Base-by-base conservation (phyloP, 1,140 invertebrate genomes). In the Conus ventricosus region DNA sequence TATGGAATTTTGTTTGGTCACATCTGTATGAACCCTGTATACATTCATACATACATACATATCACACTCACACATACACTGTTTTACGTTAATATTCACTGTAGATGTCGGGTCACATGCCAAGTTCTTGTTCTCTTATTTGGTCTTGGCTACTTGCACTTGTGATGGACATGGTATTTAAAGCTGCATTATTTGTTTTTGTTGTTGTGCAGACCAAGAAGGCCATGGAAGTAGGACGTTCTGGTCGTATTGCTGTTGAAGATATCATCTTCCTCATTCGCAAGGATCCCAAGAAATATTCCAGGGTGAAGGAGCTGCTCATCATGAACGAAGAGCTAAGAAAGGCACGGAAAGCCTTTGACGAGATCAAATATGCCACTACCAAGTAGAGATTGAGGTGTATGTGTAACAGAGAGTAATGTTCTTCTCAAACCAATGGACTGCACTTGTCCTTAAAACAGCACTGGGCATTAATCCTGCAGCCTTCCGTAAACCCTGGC, bases 241-340 rank as follows among this genome's bases (percentile, higher is more conserved):
- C 97, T 71, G 99, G 99, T 5, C 96, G 98, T 92, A 98, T 99
- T 53, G 97, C 98, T 96, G 98, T 99, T 7, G 99, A 99, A 96
- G 99, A 99, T 95, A 98, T 99, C 84, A 98, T 99, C 91, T 99
- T 99, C 95, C 96, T 99, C 91, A 98, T 99, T n/a, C 96, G 99
- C 54, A 99, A 99, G 96, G 99, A 99, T 96, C 96, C 97, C 63
- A 96, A 98, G 91, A 99, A 99, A 95, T 99, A 99, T 96, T 98
- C 99, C n/a, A 96, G 99, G 92, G 98, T 99, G 0, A 95, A 95
- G 91, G 99, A 99, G 95, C 96, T 99, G 8, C 95, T 99, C 4
- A 98, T 98, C 82, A 99, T 99, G 99, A 99, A 99, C 96, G 99
- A 99, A 96, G 99, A 99, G 96, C 96, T 99, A 51, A 99, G 99